Evolutionary conservation across 2,113 vertebrate species (phyloP), one percentile per base, ranked within the genome.

Genomic region (Oncorhynchus nerka): DNA sequence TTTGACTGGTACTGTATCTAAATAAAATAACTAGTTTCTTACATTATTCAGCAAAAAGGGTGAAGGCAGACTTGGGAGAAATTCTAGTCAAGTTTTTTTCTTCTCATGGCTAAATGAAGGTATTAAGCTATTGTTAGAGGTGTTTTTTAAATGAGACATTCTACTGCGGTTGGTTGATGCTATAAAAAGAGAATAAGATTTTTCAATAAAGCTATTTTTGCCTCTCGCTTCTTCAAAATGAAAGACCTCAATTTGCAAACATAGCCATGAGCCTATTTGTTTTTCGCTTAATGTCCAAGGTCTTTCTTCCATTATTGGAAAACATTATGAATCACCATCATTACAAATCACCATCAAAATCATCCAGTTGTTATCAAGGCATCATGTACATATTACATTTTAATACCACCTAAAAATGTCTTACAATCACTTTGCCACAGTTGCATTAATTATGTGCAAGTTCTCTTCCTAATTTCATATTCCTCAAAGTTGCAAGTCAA

Each of bases 11-110:
- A 34, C 34, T 34, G 9, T 45, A 45, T 45, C 95, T 30, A 94
- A 85, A 96, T 95, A 96, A 95, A 92, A 92, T 45, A 3, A 94
- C 90, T 92, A 92, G 89, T 92, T 91, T 94, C 88, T 92, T 82
- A 84, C 83, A 92, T 95, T 93, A 55, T 55, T 55, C 51, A 94
- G 94, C 95, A 94, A 89, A 72, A 88, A 94, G 89, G 81, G 86
- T 89, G 88, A 92, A 97, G 93, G 94, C 95, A 97, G 91, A 94
- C 86, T 93, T 88, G 91, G 92, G 92, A 93, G 91, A 95, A 94
- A 81, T 93, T 94, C 93, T 93, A 93, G 87, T 93, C 88, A 91
- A 92, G 93, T 94, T 94, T 94, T 94, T 79, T 90, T 79, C 90
- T 19, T 19, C 16, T 19, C 93, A 95, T 92, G 95, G 92, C 93